A percentile compares a stretch with the other conserved stretches of the same genome.
Conservation (phyloP, 2,113 vertebrate genomes). For the Eolophus roseicapilla region DNA sequence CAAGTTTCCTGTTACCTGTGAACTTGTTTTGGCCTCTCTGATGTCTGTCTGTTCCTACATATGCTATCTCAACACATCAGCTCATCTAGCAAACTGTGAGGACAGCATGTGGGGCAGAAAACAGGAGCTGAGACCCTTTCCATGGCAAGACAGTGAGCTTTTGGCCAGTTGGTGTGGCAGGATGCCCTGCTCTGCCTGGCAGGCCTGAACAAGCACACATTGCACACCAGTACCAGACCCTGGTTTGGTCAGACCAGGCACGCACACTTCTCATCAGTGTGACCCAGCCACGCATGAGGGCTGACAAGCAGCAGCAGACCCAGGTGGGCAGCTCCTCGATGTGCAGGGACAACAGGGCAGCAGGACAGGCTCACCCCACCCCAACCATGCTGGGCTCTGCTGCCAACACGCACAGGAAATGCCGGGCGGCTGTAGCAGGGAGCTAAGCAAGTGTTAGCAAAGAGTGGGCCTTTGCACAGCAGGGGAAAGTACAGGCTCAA, state of each 20-base stretch:
- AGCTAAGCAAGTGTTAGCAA: fast-evolving
- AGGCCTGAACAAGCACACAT: neutral
- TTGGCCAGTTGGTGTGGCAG: neutral
- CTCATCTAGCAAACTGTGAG: neutral
- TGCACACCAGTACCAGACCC: neutral
- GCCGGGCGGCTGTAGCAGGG: neutral
- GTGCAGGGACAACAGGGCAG: neutral
- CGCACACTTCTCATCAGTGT: neutral
- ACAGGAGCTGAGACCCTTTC: neutral
- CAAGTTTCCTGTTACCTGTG: neutral
- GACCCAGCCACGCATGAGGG: neutral
- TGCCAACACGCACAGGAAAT: neutral
- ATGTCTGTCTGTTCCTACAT: neutral
- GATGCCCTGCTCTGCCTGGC: neutral
- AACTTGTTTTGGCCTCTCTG: neutral
- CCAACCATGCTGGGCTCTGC: fast-evolving
- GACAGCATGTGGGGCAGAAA: neutral
- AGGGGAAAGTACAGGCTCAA: neutral
- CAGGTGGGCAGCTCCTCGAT: neutral
- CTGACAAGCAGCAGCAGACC: neutral
- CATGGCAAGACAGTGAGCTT: neutral
- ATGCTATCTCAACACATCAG: neutral
- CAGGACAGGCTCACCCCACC: neutral
- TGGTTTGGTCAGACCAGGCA: neutral
- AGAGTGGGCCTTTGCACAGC: neutral